Percentiles rank a stretch among this genome's conserved stretches.
Evolutionary conservation across 92 coral and sea anemone species (phyloP).

Genomic region (Galaxea fascicularis): DNA sequence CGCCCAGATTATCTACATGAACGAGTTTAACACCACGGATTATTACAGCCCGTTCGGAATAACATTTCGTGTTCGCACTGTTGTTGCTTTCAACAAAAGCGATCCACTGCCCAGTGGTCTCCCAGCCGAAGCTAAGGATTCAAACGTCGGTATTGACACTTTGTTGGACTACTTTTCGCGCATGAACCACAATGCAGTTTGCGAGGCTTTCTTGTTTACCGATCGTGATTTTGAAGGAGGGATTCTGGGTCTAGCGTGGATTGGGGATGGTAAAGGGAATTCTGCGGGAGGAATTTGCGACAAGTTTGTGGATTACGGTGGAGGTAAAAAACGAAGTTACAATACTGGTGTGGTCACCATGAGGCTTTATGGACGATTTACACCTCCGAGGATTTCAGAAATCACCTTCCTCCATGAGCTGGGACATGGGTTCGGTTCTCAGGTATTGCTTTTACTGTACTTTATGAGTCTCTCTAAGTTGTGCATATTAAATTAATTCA

Average conservation of each 20-base stretch:
- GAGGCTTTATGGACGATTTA: conserved; percentile 83
- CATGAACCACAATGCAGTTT: conserved; percentile 72
- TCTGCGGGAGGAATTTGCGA: conserved; percentile 92
- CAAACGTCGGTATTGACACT: conserved; percentile 89
- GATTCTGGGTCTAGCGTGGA: conserved; percentile 97
- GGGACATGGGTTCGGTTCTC: conserved; percentile 98
- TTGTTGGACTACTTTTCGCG: conserved; percentile 80
- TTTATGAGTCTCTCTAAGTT: background rate
- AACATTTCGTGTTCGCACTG: conserved; percentile 80
- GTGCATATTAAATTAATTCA: background rate
- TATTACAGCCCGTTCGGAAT: conserved; percentile 76
- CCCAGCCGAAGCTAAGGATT: conserved; percentile 68
- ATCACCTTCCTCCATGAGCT: conserved; percentile 97
- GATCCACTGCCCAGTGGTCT: conserved; percentile 29
- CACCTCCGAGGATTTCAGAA: conserved; percentile 95
- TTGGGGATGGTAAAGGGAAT: conserved; percentile 66
- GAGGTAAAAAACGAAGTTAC: conserved; percentile 74
- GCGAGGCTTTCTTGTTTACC: conserved; percentile 96
- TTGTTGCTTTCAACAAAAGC: conserved; percentile 71
- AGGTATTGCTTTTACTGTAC: conserved; percentile 56
- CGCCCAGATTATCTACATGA: conserved; percentile 73
- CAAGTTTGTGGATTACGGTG: conserved; percentile 32
- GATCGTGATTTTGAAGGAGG: conserved; percentile 97
- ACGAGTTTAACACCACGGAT: conserved; percentile 72
- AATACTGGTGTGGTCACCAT: conserved; percentile 92